Percentiles rank a stretch among this genome's conserved stretches.
Conservation (phyloP, 2,113 vertebrate species). For the Cepphus grylle region DNA sequence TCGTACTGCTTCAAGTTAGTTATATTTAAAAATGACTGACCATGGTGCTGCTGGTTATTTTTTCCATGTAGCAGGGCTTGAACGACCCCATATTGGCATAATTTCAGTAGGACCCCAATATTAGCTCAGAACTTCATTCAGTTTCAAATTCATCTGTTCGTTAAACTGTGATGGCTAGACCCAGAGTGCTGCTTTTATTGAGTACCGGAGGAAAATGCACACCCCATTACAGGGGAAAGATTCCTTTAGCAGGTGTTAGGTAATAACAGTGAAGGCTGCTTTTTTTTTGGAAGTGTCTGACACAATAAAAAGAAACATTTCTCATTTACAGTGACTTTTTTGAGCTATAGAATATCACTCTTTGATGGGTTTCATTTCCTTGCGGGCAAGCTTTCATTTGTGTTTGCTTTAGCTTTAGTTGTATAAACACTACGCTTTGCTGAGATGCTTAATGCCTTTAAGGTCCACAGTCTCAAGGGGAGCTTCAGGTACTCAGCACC, state of each 20-base stretch:
- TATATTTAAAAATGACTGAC: neutral
- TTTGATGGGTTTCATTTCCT: neutral
- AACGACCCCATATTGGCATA: neutral
- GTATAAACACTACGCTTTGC: neutral
- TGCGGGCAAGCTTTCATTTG: neutral
- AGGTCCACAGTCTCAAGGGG: neutral
- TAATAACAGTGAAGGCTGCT: neutral
- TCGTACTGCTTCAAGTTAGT: neutral
- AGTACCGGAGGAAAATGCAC: neutral
- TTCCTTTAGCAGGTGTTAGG: neutral
- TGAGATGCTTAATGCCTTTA: neutral
- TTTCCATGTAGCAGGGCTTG: neutral
- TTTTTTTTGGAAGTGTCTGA: neutral
- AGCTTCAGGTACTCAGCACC: neutral
- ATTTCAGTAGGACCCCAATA: neutral
- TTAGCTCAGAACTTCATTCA: neutral
- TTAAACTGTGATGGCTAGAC: neutral
- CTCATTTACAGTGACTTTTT: neutral
- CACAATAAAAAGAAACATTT: neutral
- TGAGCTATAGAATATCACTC: neutral
- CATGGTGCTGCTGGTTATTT: neutral
- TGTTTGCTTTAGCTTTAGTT: neutral
- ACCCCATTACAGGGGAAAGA: neutral
- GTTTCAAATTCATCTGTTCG: neutral
- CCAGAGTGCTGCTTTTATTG: neutral